Conservation (phyloP, 2,888 invertebrate species). For the Agrotis ipsilon region DNA sequence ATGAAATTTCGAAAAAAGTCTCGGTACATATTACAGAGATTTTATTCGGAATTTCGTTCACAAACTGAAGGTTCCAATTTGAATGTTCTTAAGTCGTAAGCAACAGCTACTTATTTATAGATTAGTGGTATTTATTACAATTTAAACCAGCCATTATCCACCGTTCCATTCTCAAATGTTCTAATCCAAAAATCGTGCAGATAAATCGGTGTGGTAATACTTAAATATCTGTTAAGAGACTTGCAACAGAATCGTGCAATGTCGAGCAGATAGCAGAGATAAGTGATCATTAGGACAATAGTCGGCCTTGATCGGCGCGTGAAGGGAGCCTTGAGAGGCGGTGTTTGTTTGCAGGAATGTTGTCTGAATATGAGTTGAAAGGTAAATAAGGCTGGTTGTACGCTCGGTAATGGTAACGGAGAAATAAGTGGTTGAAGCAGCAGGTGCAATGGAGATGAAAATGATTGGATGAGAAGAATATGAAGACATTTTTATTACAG, state of each 20-base stretch:
- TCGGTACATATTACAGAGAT: not conserved
- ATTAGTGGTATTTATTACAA: not conserved
- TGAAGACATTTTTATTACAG: not conserved
- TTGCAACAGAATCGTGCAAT: slow-evolving; percentile 58
- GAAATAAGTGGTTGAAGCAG: not conserved
- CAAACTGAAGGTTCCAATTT: not conserved
- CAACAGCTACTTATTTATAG: not conserved
- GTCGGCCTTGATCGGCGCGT: slow-evolving; percentile 62
- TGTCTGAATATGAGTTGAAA: slow-evolving; percentile 45
- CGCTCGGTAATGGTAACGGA: not conserved
- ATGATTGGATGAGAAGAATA: not conserved
- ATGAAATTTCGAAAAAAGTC: too few relatives aligned
- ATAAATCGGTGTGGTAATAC: slow-evolving; percentile 43
- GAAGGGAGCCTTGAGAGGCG: slow-evolving; percentile 64
- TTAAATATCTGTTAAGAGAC: slow-evolving; percentile 26
- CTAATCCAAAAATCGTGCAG: slow-evolving; percentile 40
- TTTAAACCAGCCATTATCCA: not conserved
- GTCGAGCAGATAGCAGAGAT: slow-evolving; percentile 55
- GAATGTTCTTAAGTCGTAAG: not conserved
- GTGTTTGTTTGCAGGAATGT: slow-evolving; percentile 50
- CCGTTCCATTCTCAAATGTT: slow-evolving; percentile 16
- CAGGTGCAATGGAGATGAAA: not conserved
- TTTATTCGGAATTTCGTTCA: not conserved
- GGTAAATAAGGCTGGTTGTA: slow-evolving; percentile 22
- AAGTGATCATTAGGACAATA: slow-evolving; percentile 64